Base-by-base conservation (phyloP, 2,797 vertebrate species). In the Notolabrus celidotus region DNA sequence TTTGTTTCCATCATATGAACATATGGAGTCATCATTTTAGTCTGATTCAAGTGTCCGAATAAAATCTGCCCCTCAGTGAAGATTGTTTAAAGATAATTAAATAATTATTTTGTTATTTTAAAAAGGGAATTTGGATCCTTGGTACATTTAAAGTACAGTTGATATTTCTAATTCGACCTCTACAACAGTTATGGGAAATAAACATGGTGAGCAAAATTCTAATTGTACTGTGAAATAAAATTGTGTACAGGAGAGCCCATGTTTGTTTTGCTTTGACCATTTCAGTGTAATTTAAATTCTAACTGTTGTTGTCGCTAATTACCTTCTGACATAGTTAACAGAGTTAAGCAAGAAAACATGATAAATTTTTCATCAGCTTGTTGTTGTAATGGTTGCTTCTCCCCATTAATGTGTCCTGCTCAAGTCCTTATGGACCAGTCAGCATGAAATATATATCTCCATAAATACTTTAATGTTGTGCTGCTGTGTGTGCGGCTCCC, bases 391-490 rank as follows among this genome's bases (percentile, higher is more conserved):
- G 84, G 88, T 77, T 93, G 88, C 93, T 84, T 94, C 82, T 92
- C 78, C 85, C 82, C 88, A 82, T 94, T 95, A 93, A 95, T 92
- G 89, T 93, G 87, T 93, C 74, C 92, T 87, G 71, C 84, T 90
- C 77, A 86, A 93, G 91, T 93, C 91, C 86, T 94, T 88, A 92
- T 86, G 83, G 87, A 92, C 93, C 92, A 94, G 89, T 83, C 94
- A 91, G 87, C 90, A 93, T 96, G 93, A 96, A 95, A 93, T 95
- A 93, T 95, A 93, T 60, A 90, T 93, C 92, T 71, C 85, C 75
- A 93, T 93, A 86, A 96, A 95, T 95, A 86, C 80, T 92, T 94
- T 92, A 95, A 92, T 92, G 90, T 88, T 70, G 62, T 84, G 88
- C 55, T 68, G 88, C 88, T 89, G 82, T 82, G 43, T 92, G 92